Base-by-base conservation (phyloP, 1,140 invertebrate genomes). In the Notospermus geniculatus region DNA sequence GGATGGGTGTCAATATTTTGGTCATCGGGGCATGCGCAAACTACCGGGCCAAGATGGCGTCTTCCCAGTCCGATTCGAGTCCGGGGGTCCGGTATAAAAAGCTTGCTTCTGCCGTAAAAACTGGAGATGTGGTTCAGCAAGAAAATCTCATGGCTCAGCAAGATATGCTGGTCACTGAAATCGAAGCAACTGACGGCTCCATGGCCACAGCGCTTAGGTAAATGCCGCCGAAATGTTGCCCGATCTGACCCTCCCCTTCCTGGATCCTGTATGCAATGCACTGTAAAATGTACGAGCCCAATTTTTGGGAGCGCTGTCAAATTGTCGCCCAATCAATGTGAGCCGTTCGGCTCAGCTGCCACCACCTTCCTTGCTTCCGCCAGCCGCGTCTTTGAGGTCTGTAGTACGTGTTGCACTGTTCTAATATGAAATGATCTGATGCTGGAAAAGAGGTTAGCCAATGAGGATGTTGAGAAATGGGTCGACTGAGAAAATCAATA, bases 161-260 rank as follows among this genome's bases (percentile, higher is more conserved):
- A 67, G 76, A 80, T 32, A 75, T 78, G 61, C 68, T 81, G 2
- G 76, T 81, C 32, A 80, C 71, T 22, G 79, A 81, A 71, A 79
- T 81, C 15, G 79, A 81, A 67, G 77, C 79, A 1, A 73, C 78
- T 19, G 79, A 81, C 66, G 79, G 78, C 30, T 77, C 78, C 30
- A 61, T 80, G 11, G 77, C 74, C 7, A 77, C 76, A 11, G 74
- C 77, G 2, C 63, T 81, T 25, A 71, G 78, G 78, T 78, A 66
- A 59, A 54, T 64, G 55, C 53, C 32, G 15, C 15, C 32, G 32
- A 36, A 36, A 36, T 36, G 32, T 4, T 36, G 4, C 32, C 4
- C 4, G 15, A 36, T 36, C 32, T 15, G 32, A 36, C 32, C 32
- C 32, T 36, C 32, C 32, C 32, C 32, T 36, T 36, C 32, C 32